Evolutionary conservation across 2,113 vertebrate species (phyloP).

Genomic region (Austrofundulus limnaeus): DNA sequence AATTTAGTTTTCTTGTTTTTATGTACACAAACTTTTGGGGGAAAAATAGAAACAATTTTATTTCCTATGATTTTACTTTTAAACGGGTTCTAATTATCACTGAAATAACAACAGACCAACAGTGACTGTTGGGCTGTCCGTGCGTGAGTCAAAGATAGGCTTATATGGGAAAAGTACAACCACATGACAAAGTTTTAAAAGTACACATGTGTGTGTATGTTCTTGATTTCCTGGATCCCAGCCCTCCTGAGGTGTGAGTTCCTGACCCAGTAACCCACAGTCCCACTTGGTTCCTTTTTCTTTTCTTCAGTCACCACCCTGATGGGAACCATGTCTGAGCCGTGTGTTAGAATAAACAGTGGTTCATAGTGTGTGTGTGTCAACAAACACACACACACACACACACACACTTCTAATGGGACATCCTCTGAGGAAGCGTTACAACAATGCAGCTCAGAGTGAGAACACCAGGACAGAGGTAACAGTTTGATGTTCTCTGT

Average conservation of each 20-base stretch:
- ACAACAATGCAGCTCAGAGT: slow-evolving; percentile 46
- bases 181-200: slow-evolving; percentile 6
- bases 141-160: background rate
- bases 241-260: slow-evolving; percentile 46
- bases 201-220: slow-evolving; percentile 1
- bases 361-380: background rate
- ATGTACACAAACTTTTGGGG: too few relatives aligned
- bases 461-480: slow-evolving; percentile 18
- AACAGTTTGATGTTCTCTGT: slow-evolving; percentile 54
- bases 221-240: slow-evolving; percentile 9
- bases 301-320: slow-evolving; percentile 13
- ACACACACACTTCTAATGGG: slow-evolving; percentile 43
- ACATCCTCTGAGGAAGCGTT: slow-evolving; percentile 72
- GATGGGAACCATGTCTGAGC: slow-evolving; percentile 7
- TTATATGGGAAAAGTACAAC: slow-evolving; percentile 3
- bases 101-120: too few relatives aligned
- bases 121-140: too few relatives aligned
- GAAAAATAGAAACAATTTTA: too few relatives aligned
- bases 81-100: too few relatives aligned
- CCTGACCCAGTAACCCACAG: slow-evolving; percentile 30
- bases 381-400: background rate
- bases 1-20: too few relatives aligned
- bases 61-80: too few relatives aligned
- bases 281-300: slow-evolving; percentile 18
- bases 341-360: background rate